Conservation (phyloP, 2,113 vertebrate species). For the Prionailurus bengalensis region DNA sequence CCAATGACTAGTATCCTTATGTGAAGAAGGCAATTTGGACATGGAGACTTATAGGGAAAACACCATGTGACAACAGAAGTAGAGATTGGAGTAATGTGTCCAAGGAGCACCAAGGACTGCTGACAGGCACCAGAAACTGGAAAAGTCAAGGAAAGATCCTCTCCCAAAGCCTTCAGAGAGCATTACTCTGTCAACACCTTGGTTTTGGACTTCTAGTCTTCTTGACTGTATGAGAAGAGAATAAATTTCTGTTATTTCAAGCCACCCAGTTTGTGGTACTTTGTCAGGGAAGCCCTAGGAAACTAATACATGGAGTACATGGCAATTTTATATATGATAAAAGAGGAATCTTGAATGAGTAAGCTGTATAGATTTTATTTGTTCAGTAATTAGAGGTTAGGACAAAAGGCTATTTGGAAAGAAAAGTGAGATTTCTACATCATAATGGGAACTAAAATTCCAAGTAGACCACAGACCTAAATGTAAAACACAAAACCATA, state of each 20-base stretch:
- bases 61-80: background rate
- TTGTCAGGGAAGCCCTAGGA: background rate
- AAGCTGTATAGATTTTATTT: constrained; percentile 41
- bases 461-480: constrained; percentile 46
- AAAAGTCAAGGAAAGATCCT: constrained; percentile 37
- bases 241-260: constrained; percentile 34
- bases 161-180: background rate
- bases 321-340: constrained; percentile 42
- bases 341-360: constrained; percentile 36
- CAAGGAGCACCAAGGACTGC: background rate
- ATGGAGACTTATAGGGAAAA: background rate
- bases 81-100: background rate
- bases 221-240: background rate
- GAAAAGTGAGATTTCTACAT: constrained; percentile 34
- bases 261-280: background rate
- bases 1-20: background rate
- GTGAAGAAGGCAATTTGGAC: background rate
- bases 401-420: constrained; percentile 45
- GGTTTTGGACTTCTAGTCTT: background rate
- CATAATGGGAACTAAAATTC: constrained; percentile 36
- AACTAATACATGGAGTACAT: constrained; percentile 8
- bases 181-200: background rate
- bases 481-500: background rate
- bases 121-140: background rate
- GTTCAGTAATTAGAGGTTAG: constrained; percentile 8